Conservation (phyloP, 2,888 invertebrate genomes). For the Rhingia rostrata region DNA sequence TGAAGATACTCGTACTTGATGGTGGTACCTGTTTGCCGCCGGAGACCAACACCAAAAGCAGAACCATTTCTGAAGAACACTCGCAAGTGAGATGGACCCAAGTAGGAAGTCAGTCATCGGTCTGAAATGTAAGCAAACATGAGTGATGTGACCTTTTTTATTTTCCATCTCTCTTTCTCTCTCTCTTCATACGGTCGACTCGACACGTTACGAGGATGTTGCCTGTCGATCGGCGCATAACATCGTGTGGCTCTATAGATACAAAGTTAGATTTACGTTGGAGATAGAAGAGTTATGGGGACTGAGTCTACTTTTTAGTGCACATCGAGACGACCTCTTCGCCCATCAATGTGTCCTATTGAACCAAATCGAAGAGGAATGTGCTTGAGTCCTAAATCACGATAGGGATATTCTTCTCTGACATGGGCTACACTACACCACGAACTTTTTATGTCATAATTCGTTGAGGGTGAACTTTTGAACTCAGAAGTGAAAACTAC, state of each 20-base stretch:
- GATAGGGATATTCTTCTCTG: conserved; percentile 9
- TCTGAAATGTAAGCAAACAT: conserved; percentile 46
- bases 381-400: conserved; percentile 6
- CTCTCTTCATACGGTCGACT: too few species aligned
- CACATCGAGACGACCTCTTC: conserved; percentile 55
- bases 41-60: conserved; percentile 54
- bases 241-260: conserved; percentile 33
- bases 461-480: conserved; percentile 39
- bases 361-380: conserved; percentile 5
- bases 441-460: conserved; percentile 46
- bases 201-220: conserved; percentile 34
- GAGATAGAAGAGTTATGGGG: conserved; percentile 39
- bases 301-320: conserved; percentile 12
- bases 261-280: conserved; percentile 28
- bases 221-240: conserved; percentile 11
- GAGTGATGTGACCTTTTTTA: conserved; percentile 68
- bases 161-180: not conserved
- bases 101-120: conserved; percentile 23
- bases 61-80: conserved; percentile 45
- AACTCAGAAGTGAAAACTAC: conserved; percentile 46
- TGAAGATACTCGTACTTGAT: not conserved
- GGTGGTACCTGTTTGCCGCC: conserved; percentile 53
- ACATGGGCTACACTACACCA: conserved; percentile 1
- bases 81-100: not conserved
- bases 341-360: conserved; percentile 30